A percentile compares a stretch with the other conserved stretches of the same genome.
phyloP scores from a whole-genome alignment of 2,888 invertebrate species.

The Drosophila meridionalis region DNA sequence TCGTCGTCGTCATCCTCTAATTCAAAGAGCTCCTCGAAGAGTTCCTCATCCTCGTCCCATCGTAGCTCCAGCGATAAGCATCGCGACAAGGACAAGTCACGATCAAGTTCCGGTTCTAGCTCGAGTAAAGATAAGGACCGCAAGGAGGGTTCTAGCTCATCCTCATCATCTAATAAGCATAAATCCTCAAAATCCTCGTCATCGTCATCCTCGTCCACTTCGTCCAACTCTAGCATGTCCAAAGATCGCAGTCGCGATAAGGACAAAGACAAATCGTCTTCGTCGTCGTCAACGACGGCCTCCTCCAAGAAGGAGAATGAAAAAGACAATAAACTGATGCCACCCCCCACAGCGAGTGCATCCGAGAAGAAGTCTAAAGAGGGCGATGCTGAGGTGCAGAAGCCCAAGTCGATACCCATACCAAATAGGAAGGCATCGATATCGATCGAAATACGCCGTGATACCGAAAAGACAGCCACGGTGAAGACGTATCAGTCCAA shows the following conservation, averaged over 20 bases:
- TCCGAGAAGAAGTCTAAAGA: slow-evolving; percentile 88
- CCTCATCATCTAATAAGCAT: slow-evolving; percentile 74
- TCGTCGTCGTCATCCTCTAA: slow-evolving; percentile 85
- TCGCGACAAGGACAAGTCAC: slow-evolving; percentile 84
- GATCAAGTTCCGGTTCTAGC: slow-evolving; percentile 74
- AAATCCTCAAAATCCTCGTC: slow-evolving; percentile 72
- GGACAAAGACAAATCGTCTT: slow-evolving; percentile 73
- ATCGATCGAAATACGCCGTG: slow-evolving; percentile 92
- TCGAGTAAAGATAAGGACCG: slow-evolving; percentile 84
- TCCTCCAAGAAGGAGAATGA: slow-evolving; percentile 86
- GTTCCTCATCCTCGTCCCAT: slow-evolving; percentile 80
- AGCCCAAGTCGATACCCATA: slow-evolving; percentile 83
- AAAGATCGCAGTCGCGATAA: slow-evolving; percentile 86
- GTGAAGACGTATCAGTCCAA: slow-evolving; percentile 96
- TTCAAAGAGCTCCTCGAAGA: slow-evolving; percentile 83
- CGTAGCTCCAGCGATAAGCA: slow-evolving; percentile 85
- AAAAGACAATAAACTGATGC: slow-evolving; percentile 88
- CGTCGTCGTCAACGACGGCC: slow-evolving; percentile 27
- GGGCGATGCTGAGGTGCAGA: slow-evolving; percentile 78
- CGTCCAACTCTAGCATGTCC: slow-evolving; percentile 80
- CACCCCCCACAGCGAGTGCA: slow-evolving; percentile 85
- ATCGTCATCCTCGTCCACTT: slow-evolving; percentile 72
- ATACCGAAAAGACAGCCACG: slow-evolving; percentile 92
- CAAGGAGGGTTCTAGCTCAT: slow-evolving; percentile 78
- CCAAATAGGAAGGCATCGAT: slow-evolving; percentile 89